Evolutionary conservation across 2,888 invertebrate species (phyloP), one percentile per base, ranked within the genome.

Genomic region (Tineola bisselliella): DNA sequence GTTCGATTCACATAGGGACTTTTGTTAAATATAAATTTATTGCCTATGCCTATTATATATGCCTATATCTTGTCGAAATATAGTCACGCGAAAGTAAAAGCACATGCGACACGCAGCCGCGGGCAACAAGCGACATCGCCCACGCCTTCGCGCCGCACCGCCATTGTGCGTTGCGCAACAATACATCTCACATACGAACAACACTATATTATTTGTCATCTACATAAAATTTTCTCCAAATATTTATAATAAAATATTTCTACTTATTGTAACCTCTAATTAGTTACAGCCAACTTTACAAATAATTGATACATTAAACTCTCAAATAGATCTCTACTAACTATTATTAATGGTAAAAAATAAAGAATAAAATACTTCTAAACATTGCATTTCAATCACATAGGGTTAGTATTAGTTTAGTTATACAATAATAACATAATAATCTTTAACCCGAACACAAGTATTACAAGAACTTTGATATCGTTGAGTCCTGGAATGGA

Each of bases 301-400:
- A 87, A 87, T 87, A 86, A 87, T 87, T 86, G 86, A 87, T 87
- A 87, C 86, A 86, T 87, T 87, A 87, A 83, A 86, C 87, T 87
- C 86, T 86, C 87, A 84, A 84, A 87, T 86, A 87, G 84, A 87
- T 84, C 84, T 86, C 87, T 87, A 86, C 84, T 84, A 84, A 25
- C 84, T 86, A 87, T 84, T 77, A 82, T 86, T 87, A 86, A 84
- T 86, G 86, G 84, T 84, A 86, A 86, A 86, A 84, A 86, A 86
- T 86, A 87, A 87, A 84, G 81, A 86, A 86, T 86, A 87, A 87
- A 87, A 87, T 87, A 87, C 87, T 87, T 86, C 84, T 87, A 87
- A 86, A 87, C 84, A 87, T 87, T 87, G 87, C 87, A 86, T 87
- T 86, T 86, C 84, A 84, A 87, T 87, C 87, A 87, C 87, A 86